These are phyloP conservation scores for Rambutsinella grinnellia DNA, from an alignment of 2,888 invertebrate species.

Conservation along the genomic window DNA sequence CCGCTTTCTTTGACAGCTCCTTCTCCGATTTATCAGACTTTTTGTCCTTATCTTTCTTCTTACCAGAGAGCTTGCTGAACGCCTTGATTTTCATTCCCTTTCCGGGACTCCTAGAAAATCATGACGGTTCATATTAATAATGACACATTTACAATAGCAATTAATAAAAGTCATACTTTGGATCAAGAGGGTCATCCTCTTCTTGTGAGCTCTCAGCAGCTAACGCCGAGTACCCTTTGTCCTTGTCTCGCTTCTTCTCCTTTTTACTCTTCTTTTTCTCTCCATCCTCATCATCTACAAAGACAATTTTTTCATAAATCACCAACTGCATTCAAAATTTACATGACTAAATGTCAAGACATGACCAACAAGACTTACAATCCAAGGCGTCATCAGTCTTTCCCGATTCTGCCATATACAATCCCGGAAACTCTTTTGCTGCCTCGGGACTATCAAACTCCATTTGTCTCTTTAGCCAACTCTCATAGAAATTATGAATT, in stretches of 20 bases:
- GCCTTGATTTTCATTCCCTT: constrained; percentile 63
- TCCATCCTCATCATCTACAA: constrained; percentile 60
- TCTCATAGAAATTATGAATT: too few relatives aligned
- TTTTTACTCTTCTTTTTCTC: constrained; percentile 63
- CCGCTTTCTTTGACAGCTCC: constrained; percentile 50
- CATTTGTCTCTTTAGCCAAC: constrained; percentile 46
- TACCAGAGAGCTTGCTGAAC: constrained; percentile 60
- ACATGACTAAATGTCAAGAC: not conserved
- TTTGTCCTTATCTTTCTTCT: constrained; percentile 59
- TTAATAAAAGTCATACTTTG: constrained; percentile 56
- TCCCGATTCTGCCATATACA: constrained; percentile 59
- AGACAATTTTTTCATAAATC: too few relatives aligned
- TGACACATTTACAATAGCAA: not conserved
- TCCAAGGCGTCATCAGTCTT: constrained; percentile 38
- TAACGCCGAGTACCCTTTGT: constrained; percentile 64
- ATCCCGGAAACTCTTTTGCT: constrained; percentile 65
- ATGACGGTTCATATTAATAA: not conserved
- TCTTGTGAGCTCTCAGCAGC: constrained; percentile 65
- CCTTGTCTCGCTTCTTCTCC: constrained; percentile 64
- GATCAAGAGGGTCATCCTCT: constrained; percentile 60
- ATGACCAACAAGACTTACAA: constrained; percentile 37
- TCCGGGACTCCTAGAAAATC: constrained; percentile 60
- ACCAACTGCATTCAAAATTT: too few relatives aligned
- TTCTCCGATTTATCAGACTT: constrained; percentile 46
- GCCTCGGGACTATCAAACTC: constrained; percentile 66